Percentiles rank a stretch among this genome's conserved stretches.
Evolutionary conservation across 2,113 vertebrate genomes (phyloP).

Genomic region (Gopherus flavomarginatus): DNA sequence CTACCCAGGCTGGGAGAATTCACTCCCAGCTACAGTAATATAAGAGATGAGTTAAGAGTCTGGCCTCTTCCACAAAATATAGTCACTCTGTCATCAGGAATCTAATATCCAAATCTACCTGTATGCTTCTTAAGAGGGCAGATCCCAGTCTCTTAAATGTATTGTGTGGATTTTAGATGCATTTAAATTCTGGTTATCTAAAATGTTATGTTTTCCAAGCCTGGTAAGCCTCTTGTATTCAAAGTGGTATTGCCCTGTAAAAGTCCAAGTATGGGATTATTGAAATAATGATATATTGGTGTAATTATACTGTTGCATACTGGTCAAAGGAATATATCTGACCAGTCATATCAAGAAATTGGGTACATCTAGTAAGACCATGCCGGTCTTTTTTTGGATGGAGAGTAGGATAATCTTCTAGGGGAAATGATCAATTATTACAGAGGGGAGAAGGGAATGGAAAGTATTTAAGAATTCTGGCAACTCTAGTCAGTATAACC

Average conservation of each 20-base stretch:
- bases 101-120: neutral
- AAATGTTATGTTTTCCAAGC: neutral
- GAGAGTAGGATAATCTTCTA: neutral
- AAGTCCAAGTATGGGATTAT: neutral
- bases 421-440: neutral
- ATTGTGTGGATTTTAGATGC: neutral
- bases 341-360: neutral
- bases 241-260: neutral
- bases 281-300: neutral
- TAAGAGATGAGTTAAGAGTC: neutral
- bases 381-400: neutral
- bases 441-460: neutral
- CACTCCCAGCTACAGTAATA: neutral
- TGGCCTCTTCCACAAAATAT: neutral
- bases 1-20: neutral
- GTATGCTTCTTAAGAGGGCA: neutral
- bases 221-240: neutral
- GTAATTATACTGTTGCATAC: neutral
- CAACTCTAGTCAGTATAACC: neutral
- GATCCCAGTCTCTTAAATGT: neutral
- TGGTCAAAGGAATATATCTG: neutral
- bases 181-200: neutral
- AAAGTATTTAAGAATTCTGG: neutral
- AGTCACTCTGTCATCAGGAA: neutral
- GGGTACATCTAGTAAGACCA: neutral